Evolutionary conservation across 2,888 invertebrate genomes (phyloP), one percentile per base, ranked within the genome.

Genomic region (Meta bourneti): DNA sequence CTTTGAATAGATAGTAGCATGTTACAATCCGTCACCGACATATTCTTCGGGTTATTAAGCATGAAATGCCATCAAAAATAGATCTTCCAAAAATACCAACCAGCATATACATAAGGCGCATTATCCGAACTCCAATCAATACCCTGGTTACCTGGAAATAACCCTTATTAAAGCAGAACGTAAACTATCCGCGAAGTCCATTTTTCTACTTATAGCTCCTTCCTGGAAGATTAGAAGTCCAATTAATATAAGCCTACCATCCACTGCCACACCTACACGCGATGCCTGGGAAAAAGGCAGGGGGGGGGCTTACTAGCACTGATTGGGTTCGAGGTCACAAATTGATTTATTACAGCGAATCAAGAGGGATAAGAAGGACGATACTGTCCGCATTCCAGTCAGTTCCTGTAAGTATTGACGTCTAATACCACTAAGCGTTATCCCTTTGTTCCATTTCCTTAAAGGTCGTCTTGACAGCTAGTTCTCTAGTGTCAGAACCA

Each of bases 251-350:
- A 84, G 54, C 74, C 54, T 16, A 54, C 84, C 49, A 8, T 20
- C 82, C 71, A 52, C 72, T 7, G 7, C 13, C 13, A 11, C 20
- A 20, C 9, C 20, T n/a, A 61, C 61, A 34, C 20, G 34, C 52
- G 51, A 19, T 51, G 13, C 6, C 82, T 19, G 52, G 34, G 82
- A 81, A 80, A 80, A 61, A 16, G 81, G 49, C 81, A 81, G 81
- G 49, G n/a, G 51, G 81, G 49, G n/a, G 51, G 81, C 81, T 81
- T 81, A 81, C n/a, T 19, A 8, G 71, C 81, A 48, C 88, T 72
- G 88, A 88, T 88, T 88, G 81, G 87, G 75, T 75, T 75, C 81
- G 88, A 88, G 81, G 88, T 88, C 88, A 75, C 75, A 81, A 88
- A 88, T 88, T 88, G 88, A 88, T 88, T 88, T 88, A 88, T 88